Percentiles rank a stretch among this genome's conserved stretches.
These are phyloP conservation scores for Drosophila lutescens DNA, from an alignment of 2,888 invertebrate species.

Conservation along the genomic window DNA sequence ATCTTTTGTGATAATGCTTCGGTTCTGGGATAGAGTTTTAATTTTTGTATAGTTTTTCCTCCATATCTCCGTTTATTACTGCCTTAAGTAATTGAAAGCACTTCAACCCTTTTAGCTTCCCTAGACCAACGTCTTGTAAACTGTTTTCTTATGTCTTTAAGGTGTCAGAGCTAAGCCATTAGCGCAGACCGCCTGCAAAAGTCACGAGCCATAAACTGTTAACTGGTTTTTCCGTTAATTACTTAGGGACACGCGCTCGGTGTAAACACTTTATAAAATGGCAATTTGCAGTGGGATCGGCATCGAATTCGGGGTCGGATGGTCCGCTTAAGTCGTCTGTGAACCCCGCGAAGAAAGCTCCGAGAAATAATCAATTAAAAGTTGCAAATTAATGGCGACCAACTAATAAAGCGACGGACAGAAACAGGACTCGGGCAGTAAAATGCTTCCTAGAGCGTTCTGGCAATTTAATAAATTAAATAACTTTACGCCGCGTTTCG, in stretches of 20 bases:
- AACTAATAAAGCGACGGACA: constrained; percentile 62
- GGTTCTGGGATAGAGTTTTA: too few relatives aligned
- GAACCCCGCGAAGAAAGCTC: constrained; percentile 18
- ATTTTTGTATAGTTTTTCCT: too few relatives aligned
- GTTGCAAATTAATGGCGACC: constrained; percentile 65
- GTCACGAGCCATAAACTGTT: constrained; percentile 70
- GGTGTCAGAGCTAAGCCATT: constrained; percentile 34
- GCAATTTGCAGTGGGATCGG: constrained; percentile 58
- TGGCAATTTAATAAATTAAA: constrained; percentile 80
- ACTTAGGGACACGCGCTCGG: constrained; percentile 64
- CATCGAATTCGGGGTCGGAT: neutral
- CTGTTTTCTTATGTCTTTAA: constrained; percentile 4
- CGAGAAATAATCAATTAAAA: constrained; percentile 76
- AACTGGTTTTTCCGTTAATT: constrained; percentile 65
- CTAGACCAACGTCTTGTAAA: neutral
- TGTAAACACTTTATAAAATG: constrained; percentile 76
- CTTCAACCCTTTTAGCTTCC: constrained; percentile 5
- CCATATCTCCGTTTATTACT: neutral
- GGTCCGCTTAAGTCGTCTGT: constrained; percentile 13
- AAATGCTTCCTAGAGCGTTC: constrained; percentile 37
- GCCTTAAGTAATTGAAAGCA: constrained; percentile 11
- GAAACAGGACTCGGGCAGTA: constrained; percentile 17
- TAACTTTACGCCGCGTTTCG: constrained; percentile 71
- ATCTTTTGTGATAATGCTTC: too few relatives aligned
- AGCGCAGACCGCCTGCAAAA: constrained; percentile 19